Evolutionary conservation across 2,797 vertebrate genomes (phyloP).

Genomic region (Atherinosoma microstoma): DNA sequence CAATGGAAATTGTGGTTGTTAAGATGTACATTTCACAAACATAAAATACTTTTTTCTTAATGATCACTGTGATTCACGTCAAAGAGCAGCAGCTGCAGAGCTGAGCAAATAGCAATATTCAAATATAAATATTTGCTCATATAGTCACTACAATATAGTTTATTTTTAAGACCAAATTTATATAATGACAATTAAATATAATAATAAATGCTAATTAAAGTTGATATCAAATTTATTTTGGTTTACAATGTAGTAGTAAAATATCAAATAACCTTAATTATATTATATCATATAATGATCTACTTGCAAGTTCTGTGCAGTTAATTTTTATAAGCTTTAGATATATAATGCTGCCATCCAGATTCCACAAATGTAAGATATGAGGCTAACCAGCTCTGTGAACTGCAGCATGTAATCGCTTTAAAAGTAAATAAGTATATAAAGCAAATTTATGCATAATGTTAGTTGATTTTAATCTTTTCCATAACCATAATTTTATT

Average conservation of each 20-base stretch:
- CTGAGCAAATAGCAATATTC: conserved; percentile 17
- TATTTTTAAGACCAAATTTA: neutral
- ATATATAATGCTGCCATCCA: neutral
- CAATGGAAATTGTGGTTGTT: conserved; percentile 8
- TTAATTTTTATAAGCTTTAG: neutral
- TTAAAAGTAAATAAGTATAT: neutral
- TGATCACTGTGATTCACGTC: neutral
- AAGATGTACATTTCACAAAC: neutral
- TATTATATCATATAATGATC: conserved; percentile 2
- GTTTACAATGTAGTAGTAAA: neutral
- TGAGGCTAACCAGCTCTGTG: neutral
- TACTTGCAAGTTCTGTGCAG: neutral
- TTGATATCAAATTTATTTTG: neutral
- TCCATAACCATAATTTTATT: neutral
- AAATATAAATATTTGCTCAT: conserved; percentile 16
- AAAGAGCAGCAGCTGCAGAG: conserved; percentile 4
- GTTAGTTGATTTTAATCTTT: neutral
- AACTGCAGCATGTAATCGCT: neutral
- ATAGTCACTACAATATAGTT: neutral
- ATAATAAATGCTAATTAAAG: neutral
- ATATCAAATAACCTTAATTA: neutral
- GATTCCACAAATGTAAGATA: neutral
- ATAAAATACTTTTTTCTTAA: conserved; percentile 3
- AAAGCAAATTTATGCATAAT: neutral
- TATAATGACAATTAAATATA: neutral